Evolutionary conservation across 1,140 invertebrate genomes (phyloP).

Genomic region (Camponotus floridanus): DNA sequence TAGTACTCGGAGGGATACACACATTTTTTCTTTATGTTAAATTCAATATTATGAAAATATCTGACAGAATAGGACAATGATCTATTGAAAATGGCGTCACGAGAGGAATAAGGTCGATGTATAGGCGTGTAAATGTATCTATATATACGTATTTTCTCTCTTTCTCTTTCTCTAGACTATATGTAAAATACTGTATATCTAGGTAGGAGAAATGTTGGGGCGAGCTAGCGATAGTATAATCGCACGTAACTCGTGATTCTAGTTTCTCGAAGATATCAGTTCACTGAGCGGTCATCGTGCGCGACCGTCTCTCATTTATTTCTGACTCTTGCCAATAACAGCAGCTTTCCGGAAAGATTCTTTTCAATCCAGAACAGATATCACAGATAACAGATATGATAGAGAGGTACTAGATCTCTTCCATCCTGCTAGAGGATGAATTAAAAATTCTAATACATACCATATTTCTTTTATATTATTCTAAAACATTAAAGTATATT

Average conservation of each 20-base stretch:
- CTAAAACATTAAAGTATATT: not conserved
- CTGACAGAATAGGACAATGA: not conserved
- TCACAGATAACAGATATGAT: not conserved
- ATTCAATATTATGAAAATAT: not conserved
- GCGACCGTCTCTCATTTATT: constrained; percentile 38
- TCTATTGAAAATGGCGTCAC: constrained; percentile 29
- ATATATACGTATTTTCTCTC: constrained; percentile 37
- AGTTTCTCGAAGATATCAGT: constrained; percentile 55
- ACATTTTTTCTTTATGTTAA: not conserved
- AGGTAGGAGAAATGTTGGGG: constrained; percentile 50
- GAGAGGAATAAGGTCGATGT: constrained; percentile 9
- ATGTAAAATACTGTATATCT: constrained; percentile 56
- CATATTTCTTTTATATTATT: not conserved
- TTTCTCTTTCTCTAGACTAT: constrained; percentile 45
- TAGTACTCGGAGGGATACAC: not conserved
- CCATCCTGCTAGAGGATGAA: not conserved
- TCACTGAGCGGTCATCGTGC: constrained; percentile 50
- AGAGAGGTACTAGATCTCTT: not conserved
- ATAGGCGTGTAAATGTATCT: constrained; percentile 31
- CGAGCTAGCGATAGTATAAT: constrained; percentile 58
- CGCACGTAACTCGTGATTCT: constrained; percentile 36
- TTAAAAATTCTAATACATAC: not conserved
- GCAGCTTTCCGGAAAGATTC: constrained; percentile 13
- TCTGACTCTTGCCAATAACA: constrained; percentile 39
- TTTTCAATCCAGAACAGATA: not conserved